Evolutionary conservation across 2,888 invertebrate species (phyloP).

Genomic region (Aporophyla nigra): DNA sequence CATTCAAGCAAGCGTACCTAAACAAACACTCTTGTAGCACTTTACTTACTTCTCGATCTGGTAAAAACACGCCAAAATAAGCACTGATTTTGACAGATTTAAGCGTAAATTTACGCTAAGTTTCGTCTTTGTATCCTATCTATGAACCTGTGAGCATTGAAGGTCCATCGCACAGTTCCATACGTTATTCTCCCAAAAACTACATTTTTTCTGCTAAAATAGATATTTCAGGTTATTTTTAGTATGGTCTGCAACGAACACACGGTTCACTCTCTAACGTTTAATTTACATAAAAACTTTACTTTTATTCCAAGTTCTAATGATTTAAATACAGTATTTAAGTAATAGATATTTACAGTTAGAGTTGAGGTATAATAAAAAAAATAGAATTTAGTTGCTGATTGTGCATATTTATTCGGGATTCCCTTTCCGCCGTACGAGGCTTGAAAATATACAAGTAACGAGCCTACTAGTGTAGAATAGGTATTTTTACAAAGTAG

Average conservation of each 20-base stretch:
- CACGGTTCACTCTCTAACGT: neutral
- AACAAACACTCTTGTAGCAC: too few relatives aligned
- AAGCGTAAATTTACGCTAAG: neutral
- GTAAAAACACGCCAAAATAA: neutral
- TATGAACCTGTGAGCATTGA: too few relatives aligned
- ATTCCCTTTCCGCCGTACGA: neutral
- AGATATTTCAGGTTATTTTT: neutral
- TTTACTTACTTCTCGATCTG: neutral
- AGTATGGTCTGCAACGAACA: neutral
- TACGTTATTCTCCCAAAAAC: neutral
- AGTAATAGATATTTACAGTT: neutral
- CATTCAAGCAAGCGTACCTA: too few relatives aligned
- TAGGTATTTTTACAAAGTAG: neutral
- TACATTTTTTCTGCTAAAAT: neutral
- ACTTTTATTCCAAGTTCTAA: neutral
- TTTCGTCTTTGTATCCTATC: neutral
- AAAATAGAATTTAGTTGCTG: neutral
- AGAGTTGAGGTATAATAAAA: neutral
- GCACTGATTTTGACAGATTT: neutral
- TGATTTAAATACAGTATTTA: neutral
- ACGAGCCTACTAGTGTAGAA: neutral
- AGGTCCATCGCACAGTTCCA: too few relatives aligned
- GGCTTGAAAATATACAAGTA: neutral
- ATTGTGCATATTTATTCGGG: neutral
- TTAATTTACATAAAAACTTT: neutral